Base-by-base conservation (phyloP, 2,797 vertebrate species). In the Mus spretus region DNA sequence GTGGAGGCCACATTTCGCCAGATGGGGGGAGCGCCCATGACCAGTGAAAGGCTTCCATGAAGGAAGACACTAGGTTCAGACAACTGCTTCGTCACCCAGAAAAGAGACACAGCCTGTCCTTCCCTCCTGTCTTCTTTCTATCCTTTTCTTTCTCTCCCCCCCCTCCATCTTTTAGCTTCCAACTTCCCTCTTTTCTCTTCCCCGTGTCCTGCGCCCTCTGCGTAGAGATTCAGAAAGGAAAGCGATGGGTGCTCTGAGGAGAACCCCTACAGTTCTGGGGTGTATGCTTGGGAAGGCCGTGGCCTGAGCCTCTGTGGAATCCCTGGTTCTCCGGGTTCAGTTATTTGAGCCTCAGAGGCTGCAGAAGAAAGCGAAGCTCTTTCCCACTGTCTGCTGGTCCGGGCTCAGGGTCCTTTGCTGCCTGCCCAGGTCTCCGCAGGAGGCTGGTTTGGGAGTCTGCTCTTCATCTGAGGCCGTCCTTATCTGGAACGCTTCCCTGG, bases 1-100 rank as follows among this genome's bases (percentile, higher is more conserved):
- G 1, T 19, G 55, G 50, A 95, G 50, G 63, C 83, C 75, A 70
- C 37, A 82, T 97, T 98, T 97, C 97, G 95, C 59, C 87, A 0
- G 59, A 97, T 4, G 63, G 15, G 97, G 97, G 97, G 11, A 94
- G 83, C 5, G 4, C 44, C 80, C 40, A 24, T 74, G 50, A 44
- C 44, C 37, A 34, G 37, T 79, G 3, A 24, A 57, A 94, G 84
- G 90, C 85, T 82, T 95, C 34, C 93, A 85, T 17, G 9, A 24
- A 20, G 74, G 65, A 89, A 94, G 89, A 50, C n/a, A 10, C 57
- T 37, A 44, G 77, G 80, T 59, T 77, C 17, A 1, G 63, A 15
- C 44, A 28, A 59, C 15, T 0, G 9, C 40, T 34, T 50, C n/a
- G 37, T 14, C 7, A 11, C 20, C 24, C 5, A 0, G 72, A 13